Conservation (phyloP, 2,888 invertebrate genomes). For the Drosophila neonasuta region DNA sequence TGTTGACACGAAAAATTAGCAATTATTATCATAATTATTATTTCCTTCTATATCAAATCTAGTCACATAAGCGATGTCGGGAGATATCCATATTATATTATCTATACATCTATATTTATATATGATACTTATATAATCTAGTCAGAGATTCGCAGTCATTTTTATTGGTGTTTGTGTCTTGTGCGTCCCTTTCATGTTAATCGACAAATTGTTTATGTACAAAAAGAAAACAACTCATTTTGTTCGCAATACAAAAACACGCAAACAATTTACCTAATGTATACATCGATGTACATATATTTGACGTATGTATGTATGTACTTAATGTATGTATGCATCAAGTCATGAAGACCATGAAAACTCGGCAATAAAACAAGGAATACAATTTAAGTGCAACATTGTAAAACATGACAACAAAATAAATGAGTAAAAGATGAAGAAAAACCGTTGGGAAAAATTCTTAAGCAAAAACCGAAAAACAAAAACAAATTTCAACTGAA, state of each 20-base stretch:
- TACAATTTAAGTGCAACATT: constrained; percentile 74
- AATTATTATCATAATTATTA: constrained; percentile 73
- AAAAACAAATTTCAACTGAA: constrained; percentile 14
- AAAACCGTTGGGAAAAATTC: constrained; percentile 31
- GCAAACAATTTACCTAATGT: constrained; percentile 71
- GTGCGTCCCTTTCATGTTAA: constrained; percentile 55
- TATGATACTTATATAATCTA: constrained; percentile 43
- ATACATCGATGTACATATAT: constrained; percentile 25
- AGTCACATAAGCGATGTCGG: constrained; percentile 54
- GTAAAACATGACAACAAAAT: constrained; percentile 69
- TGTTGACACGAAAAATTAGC: constrained; percentile 70
- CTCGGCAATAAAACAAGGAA: constrained; percentile 59
- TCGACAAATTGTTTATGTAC: constrained; percentile 43
- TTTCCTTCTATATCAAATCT: constrained; percentile 35
- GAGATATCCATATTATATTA: constrained; percentile 29
- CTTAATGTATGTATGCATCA: constrained; percentile 25
- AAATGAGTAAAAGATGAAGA: constrained; percentile 48
- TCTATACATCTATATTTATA: constrained; percentile 16
- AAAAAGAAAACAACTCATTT: constrained; percentile 13
- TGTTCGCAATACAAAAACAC: constrained; percentile 55
- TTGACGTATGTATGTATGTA: constrained; percentile 8
- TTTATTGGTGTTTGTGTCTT: constrained; percentile 63
- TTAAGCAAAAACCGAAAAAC: constrained; percentile 29
- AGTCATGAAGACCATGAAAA: constrained; percentile 51
- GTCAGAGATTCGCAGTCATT: constrained; percentile 58